Conservation (phyloP, 2,797 vertebrate species). For the Tragelaphus oryx region DNA sequence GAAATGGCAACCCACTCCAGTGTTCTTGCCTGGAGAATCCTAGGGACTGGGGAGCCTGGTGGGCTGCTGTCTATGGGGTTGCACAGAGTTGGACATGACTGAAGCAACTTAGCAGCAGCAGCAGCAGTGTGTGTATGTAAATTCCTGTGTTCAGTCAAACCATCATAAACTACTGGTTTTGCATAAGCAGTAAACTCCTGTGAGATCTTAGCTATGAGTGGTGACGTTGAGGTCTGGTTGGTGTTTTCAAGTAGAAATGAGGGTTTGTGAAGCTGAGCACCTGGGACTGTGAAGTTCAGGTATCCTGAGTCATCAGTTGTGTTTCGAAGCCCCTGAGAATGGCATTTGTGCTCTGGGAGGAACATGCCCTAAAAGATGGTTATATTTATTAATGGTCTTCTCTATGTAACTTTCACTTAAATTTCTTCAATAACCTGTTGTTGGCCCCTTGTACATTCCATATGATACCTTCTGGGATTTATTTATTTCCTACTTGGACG, state of each 20-base stretch:
- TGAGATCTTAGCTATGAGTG: not conserved
- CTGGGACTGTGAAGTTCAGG: not conserved
- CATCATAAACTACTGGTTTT: not conserved
- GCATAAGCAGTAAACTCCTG: not conserved
- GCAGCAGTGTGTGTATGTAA: not conserved
- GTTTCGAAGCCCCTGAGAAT: not conserved
- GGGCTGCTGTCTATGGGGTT: no score
- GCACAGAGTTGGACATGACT: no score
- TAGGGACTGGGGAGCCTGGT: no score
- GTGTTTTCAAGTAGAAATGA: not conserved
- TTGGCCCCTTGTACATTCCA: not conserved
- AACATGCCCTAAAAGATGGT: not conserved
- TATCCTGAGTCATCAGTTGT: not conserved
- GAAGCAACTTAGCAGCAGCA: no score
- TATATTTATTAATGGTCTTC: not conserved
- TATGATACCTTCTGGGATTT: not conserved
- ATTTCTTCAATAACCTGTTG: not conserved
- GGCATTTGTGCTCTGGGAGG: not conserved
- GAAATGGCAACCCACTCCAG: no score
- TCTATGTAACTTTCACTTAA: not conserved
- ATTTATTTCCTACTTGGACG: not conserved
- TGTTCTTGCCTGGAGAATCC: no score
- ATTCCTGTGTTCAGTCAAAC: not conserved
- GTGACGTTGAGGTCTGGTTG: not conserved
- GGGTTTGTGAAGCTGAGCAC: not conserved